Evolutionary conservation across 1,140 invertebrate species (phyloP).

Genomic region (Steinernema feltiae): DNA sequence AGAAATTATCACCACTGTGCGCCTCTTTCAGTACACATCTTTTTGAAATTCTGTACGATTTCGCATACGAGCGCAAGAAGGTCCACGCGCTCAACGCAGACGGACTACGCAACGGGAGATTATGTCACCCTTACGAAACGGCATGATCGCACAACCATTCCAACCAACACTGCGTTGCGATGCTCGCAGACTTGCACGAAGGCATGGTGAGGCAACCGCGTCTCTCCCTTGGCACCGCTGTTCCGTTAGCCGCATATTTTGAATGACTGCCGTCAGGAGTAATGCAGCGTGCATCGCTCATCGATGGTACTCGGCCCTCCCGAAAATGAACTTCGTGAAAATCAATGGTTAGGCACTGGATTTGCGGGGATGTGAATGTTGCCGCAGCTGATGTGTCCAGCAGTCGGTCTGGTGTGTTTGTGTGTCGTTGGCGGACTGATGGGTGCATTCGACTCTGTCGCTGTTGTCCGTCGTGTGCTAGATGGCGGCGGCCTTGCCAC

Average conservation of each 20-base stretch:
- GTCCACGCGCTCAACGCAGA: too few relatives aligned
- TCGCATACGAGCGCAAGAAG: too few relatives aligned
- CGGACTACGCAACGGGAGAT: too few relatives aligned
- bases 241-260: neutral
- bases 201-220: neutral
- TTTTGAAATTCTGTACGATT: too few relatives aligned
- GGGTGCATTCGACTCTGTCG: neutral
- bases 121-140: neutral
- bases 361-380: neutral
- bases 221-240: neutral
- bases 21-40: too few relatives aligned
- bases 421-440: neutral
- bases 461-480: too few relatives aligned
- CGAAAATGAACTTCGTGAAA: neutral
- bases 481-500: too few relatives aligned
- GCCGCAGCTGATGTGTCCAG: neutral
- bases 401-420: neutral
- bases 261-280: neutral
- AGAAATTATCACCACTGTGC: too few relatives aligned
- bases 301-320: neutral
- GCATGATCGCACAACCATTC: constrained; percentile 1
- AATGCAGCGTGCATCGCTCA: neutral
- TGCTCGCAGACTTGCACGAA: neutral
- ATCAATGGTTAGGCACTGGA: neutral
- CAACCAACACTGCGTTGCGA: too few relatives aligned